These are phyloP conservation scores for Damaliscus lunatus DNA, from an alignment of 2,113 vertebrate genomes.

Conservation along the genomic window DNA sequence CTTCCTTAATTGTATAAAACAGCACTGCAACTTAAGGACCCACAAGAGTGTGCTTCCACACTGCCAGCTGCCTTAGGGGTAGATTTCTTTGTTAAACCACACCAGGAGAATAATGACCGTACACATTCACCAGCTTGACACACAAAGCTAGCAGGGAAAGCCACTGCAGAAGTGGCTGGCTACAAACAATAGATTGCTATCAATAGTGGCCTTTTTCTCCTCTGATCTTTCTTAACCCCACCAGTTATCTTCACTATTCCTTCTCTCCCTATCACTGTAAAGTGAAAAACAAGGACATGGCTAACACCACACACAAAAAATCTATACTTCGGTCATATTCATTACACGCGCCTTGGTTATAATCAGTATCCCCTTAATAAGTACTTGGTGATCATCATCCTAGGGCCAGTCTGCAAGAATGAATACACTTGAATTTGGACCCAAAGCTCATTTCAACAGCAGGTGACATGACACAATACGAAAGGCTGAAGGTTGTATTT, in stretches of 20 bases:
- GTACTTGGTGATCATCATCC: background rate
- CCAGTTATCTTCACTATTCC: background rate
- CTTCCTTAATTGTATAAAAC: background rate
- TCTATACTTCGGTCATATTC: background rate
- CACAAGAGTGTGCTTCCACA: background rate
- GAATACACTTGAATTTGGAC: conserved; percentile 31
- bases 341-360: background rate
- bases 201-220: background rate
- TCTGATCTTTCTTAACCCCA: background rate
- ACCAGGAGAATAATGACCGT: background rate
- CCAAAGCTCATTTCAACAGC: background rate
- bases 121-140: background rate
- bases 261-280: background rate
- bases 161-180: background rate
- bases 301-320: background rate
- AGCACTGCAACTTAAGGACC: background rate
- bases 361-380: background rate
- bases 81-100: background rate
- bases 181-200: background rate
- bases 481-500: background rate
- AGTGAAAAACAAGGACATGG: background rate
- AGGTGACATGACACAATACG: background rate
- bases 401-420: background rate
- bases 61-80: background rate
- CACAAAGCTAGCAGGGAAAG: background rate